Percentiles rank a stretch among this genome's conserved stretches.
Conservation (phyloP, 35 echinoderm and acorn worm species). For the Nesometra sesokonis region DNA sequence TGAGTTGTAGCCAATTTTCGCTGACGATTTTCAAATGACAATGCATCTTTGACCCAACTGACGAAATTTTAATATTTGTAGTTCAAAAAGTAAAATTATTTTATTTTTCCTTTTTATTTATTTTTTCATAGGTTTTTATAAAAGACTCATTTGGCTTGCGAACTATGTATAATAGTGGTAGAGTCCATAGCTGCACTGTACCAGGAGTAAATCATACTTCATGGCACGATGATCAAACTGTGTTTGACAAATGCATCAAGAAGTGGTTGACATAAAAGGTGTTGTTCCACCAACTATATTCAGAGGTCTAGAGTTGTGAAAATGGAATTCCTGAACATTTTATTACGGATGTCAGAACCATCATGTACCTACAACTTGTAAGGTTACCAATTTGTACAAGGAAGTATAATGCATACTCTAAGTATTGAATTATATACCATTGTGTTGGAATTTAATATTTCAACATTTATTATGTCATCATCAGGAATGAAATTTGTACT, state of each 20-base stretch:
- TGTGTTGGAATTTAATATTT: too few relatives aligned
- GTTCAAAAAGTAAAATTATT: neutral
- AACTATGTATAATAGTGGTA: constrained; percentile 39
- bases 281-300: too few relatives aligned
- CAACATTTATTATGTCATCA: too few relatives aligned
- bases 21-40: neutral
- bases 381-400: too few relatives aligned
- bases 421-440: too few relatives aligned
- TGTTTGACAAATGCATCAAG: constrained; percentile 71
- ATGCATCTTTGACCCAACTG: neutral
- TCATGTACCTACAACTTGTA: too few relatives aligned
- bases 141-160: constrained; percentile 79
- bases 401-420: too few relatives aligned
- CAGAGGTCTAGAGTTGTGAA: too few relatives aligned
- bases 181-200: constrained; percentile 30
- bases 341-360: too few relatives aligned
- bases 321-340: too few relatives aligned
- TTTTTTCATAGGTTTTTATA: constrained; percentile 47
- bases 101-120: too few relatives aligned
- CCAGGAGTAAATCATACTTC: constrained; percentile 54
- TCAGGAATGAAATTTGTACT: too few relatives aligned
- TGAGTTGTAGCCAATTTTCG: neutral
- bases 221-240: constrained; percentile 78
- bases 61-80: neutral
- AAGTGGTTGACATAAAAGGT: constrained; percentile 39